A percentile compares a stretch with the other conserved stretches of the same genome.
Evolutionary conservation across 30 jellyfish, hydroid and myxozoan species (phyloP).

Genomic region (Hydra vulgaris): DNA sequence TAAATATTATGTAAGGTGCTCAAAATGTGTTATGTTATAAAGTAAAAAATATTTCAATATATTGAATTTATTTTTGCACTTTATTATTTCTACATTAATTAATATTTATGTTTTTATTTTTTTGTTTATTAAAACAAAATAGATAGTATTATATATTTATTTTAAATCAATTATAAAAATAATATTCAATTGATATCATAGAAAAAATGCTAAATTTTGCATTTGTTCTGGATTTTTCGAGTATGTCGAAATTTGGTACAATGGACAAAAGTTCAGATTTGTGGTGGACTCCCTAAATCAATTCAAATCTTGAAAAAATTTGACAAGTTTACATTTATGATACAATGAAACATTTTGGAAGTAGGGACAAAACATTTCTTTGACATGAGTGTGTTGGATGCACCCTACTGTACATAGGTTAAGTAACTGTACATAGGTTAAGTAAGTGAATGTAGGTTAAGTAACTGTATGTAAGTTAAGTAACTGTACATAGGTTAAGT

Average conservation of each 20-base stretch:
- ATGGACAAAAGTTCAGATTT: background rate
- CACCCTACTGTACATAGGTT: no score
- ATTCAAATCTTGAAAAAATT: background rate
- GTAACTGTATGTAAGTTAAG: no score
- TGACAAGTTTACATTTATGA: background rate
- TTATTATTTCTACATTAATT: no score
- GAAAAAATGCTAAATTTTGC: no score
- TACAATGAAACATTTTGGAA: background rate
- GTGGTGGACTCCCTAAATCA: background rate
- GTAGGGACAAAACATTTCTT: background rate
- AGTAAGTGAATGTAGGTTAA: no score
- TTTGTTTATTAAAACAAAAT: no score
- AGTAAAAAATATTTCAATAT: no score
- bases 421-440: no score
- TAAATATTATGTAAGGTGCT: background rate
- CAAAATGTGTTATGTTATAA: background rate
- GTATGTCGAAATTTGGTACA: background rate
- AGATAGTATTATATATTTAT: no score
- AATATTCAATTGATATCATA: no score
- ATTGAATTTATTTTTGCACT: no score
- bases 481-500: no score
- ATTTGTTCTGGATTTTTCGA: background rate
- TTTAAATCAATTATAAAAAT: background rate
- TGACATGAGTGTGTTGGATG: background rate
- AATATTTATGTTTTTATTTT: background rate